These are phyloP conservation scores for Harpegnathos saltator DNA, from an alignment of 1,140 invertebrate species.

Conservation along the genomic window DNA sequence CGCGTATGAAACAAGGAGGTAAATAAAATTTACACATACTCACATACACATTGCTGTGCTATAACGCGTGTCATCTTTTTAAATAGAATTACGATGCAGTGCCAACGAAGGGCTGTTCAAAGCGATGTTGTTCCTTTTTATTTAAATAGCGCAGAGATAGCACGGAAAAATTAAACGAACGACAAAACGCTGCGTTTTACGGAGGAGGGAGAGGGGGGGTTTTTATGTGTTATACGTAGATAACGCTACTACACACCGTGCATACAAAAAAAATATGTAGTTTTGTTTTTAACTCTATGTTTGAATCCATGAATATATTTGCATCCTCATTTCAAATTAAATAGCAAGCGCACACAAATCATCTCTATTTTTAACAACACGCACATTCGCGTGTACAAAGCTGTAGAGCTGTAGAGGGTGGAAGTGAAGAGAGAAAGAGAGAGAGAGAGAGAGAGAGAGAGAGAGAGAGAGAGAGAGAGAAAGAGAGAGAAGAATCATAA, in stretches of 20 bases:
- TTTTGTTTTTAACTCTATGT: background rate
- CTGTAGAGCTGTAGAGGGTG: too few species aligned
- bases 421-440: too few species aligned
- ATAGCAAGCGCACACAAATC: conserved; percentile 4
- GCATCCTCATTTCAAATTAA: background rate
- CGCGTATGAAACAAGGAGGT: conserved; percentile 26
- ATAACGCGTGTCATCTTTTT: too few species aligned
- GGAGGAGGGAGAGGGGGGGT: background rate
- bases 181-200: background rate
- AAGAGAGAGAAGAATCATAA: too few species aligned
- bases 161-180: background rate
- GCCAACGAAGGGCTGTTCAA: background rate
- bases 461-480: too few species aligned
- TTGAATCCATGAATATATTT: conserved; percentile 17
- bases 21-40: conserved; percentile 37
- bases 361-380: conserved; percentile 27
- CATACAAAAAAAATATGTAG: background rate
- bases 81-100: background rate
- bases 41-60: too few species aligned
- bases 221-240: background rate
- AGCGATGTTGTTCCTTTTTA: background rate
- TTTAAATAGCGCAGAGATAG: background rate
- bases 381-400: background rate
- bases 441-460: too few species aligned
- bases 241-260: too few species aligned